Percentiles rank a stretch among this genome's conserved stretches.
Conservation (phyloP, 2,888 invertebrate genomes). For the Amphipyra berbera region DNA sequence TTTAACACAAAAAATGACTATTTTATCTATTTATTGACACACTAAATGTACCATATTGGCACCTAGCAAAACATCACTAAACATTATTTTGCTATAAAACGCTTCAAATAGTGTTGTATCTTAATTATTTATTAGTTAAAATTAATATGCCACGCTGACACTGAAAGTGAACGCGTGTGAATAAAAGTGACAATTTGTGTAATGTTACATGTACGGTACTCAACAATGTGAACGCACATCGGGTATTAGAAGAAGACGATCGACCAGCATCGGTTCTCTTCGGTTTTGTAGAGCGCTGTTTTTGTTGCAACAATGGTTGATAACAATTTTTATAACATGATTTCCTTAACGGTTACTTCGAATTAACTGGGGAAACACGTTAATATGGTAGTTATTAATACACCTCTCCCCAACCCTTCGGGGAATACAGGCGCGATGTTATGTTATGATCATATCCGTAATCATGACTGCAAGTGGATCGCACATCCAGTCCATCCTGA, state of each 20-base stretch:
- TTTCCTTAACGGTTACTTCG: no score
- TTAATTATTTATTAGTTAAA: conserved; percentile 40
- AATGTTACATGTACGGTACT: conserved; percentile 12
- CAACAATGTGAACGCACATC: background rate
- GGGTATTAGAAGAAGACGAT: conserved; percentile 9
- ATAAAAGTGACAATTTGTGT: conserved; percentile 21
- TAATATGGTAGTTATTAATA: no score
- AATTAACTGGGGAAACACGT: no score
- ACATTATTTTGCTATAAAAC: conserved; percentile 34
- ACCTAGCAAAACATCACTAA: conserved; percentile 8
- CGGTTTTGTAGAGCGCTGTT: conserved; percentile 6
- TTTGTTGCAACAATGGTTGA: background rate
- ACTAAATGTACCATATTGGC: conserved; percentile 6
- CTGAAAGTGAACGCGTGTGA: conserved; percentile 33
- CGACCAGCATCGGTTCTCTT: background rate
- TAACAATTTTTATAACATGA: no score
- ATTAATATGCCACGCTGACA: conserved; percentile 25
- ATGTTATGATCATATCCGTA: no score
- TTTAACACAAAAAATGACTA: background rate
- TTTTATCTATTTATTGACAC: background rate
- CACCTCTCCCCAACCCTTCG: no score
- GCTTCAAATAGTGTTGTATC: conserved; percentile 37
- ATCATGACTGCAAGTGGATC: no score
- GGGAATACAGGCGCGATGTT: no score
- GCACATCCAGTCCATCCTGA: no score